Conservation (phyloP, 1,140 invertebrate species). For the Batillaria attramentaria region DNA sequence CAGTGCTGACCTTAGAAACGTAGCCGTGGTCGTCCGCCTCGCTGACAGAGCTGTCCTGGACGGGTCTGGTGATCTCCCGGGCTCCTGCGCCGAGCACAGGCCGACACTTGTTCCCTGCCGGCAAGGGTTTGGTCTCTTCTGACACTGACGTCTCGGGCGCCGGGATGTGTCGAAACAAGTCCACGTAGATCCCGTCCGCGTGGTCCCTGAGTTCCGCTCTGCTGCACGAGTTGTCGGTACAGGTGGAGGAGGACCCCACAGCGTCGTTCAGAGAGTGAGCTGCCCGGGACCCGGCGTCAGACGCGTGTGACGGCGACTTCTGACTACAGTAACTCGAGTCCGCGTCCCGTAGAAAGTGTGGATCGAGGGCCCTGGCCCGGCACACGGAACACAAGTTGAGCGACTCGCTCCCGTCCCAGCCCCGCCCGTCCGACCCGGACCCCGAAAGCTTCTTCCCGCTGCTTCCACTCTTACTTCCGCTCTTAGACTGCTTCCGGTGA, state of each 20-base stretch:
- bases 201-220: too few species aligned
- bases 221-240: too few species aligned
- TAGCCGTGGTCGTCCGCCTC: conserved; percentile 29
- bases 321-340: not conserved
- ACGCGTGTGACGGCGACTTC: too few species aligned
- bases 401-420: not conserved
- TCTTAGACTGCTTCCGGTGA: not conserved
- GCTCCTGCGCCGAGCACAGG: not conserved
- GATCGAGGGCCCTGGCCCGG: not conserved
- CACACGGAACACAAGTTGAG: conserved; percentile 8
- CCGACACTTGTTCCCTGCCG: not conserved
- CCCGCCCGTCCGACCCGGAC: not conserved
- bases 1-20: conserved; percentile 19
- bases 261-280: not conserved
- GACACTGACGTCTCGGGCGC: not conserved
- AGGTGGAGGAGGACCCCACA: not conserved
- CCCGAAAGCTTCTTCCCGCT: not conserved
- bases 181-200: conserved; percentile 32
- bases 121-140: too few species aligned
- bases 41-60: not conserved
- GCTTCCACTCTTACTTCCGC: not conserved
- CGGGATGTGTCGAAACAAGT: conserved; percentile 29
- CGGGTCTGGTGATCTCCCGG: not conserved
- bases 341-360: not conserved
- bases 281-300: not conserved